These are phyloP conservation scores for Lacerta agilis DNA, from an alignment of 2,797 vertebrate species.

Conservation along the genomic window DNA sequence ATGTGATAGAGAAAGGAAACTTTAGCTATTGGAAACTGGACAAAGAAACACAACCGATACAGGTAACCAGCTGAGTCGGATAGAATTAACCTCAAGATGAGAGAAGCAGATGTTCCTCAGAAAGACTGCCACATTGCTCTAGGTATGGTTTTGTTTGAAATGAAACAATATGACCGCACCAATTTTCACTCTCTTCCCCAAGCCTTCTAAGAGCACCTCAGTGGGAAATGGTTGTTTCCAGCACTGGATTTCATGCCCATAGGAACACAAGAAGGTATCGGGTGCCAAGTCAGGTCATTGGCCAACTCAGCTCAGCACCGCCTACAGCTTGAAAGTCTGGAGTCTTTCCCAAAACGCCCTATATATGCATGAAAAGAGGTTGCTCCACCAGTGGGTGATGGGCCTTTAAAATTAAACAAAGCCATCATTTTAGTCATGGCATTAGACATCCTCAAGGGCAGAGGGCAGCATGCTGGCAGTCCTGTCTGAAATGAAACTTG, in stretches of 20 bases:
- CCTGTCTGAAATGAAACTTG: too few species aligned
- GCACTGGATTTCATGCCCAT: constrained; percentile 1
- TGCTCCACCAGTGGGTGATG: too few species aligned
- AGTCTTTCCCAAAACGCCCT: too few species aligned
- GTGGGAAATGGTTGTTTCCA: constrained; percentile 32
- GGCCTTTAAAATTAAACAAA: neutral
- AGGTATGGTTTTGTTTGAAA: neutral
- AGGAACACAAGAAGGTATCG: too few species aligned
- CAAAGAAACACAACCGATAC: neutral
- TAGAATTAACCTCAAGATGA: constrained; percentile 30
- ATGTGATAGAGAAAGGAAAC: constrained; percentile 29
- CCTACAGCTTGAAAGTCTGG: too few species aligned
- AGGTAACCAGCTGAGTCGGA: constrained; percentile 44
- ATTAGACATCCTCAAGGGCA: too few species aligned
- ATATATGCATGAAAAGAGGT: too few species aligned
- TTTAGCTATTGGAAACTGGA: neutral
- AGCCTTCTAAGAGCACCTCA: constrained; percentile 27
- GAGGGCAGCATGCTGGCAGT: too few species aligned
- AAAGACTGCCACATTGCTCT: constrained; percentile 25
- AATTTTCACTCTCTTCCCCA: constrained; percentile 30
- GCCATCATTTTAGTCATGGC: neutral
- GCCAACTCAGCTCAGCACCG: too few species aligned
- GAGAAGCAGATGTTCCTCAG: constrained; percentile 60
- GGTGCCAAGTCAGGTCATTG: too few species aligned
- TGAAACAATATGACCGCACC: constrained; percentile 1